These are phyloP conservation scores for Oncorhynchus clarkii DNA, from an alignment of 2,113 vertebrate species.

Conservation along the genomic window DNA sequence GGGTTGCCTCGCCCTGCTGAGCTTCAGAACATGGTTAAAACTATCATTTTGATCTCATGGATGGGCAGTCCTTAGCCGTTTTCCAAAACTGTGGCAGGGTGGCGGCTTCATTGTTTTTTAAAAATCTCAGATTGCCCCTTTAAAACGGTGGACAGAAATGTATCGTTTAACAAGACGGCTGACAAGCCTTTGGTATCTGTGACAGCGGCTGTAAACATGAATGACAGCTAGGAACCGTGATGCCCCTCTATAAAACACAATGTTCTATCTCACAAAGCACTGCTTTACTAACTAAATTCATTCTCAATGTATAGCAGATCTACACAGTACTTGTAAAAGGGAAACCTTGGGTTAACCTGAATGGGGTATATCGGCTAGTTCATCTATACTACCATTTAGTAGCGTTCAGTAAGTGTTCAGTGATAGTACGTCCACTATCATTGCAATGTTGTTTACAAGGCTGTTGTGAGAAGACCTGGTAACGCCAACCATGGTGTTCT, in stretches of 20 bases:
- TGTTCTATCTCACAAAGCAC: slow-evolving; percentile 24
- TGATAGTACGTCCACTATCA: not conserved
- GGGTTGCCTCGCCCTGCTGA: too few species aligned
- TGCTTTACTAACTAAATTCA: slow-evolving; percentile 42
- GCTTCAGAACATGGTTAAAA: too few species aligned
- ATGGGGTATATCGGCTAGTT: not conserved
- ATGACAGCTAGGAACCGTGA: slow-evolving; percentile 39
- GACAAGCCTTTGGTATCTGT: slow-evolving; percentile 34
- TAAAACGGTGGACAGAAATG: slow-evolving; percentile 17
- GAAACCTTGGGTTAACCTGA: slow-evolving; percentile 9
- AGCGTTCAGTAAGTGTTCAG: not conserved
- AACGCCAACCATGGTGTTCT: slow-evolving; percentile 16
- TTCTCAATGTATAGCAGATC: slow-evolving; percentile 40
- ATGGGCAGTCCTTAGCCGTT: too few species aligned
- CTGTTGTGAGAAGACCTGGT: slow-evolving; percentile 20
- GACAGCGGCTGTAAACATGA: slow-evolving; percentile 34
- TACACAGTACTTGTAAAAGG: slow-evolving; percentile 9
- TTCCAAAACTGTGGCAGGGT: too few species aligned
- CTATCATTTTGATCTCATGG: too few species aligned
- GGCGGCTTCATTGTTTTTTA: too few species aligned
- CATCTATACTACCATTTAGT: slow-evolving; percentile 8
- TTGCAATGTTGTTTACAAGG: slow-evolving; percentile 24
- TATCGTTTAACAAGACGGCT: slow-evolving; percentile 31
- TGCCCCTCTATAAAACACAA: slow-evolving; percentile 38
- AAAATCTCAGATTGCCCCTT: too few species aligned